These are phyloP conservation scores for Triops cancriformis DNA, from an alignment of 1,140 invertebrate species.

Conservation along the genomic window DNA sequence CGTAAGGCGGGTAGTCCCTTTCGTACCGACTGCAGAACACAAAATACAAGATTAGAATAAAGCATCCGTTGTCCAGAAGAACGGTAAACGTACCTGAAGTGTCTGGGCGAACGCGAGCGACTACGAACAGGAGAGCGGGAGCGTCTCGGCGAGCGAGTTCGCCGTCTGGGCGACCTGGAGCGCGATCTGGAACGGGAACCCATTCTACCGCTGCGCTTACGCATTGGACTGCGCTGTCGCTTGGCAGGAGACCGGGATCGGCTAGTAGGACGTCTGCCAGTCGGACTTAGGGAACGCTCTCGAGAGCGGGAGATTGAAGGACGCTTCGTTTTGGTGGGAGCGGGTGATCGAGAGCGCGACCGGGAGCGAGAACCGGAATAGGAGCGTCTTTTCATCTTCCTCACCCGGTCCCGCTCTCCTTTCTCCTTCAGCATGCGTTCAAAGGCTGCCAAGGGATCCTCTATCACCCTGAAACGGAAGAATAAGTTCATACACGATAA, in stretches of 20 bases:
- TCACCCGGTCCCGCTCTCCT: constrained; percentile 58
- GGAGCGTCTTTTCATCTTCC: constrained; percentile 29
- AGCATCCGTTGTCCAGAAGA: too few species aligned
- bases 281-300: constrained; percentile 33
- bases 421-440: constrained; percentile 74
- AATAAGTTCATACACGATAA: neutral
- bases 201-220: constrained; percentile 24
- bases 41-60: too few species aligned
- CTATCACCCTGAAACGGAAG: constrained; percentile 49
- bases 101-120: constrained; percentile 27
- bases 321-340: constrained; percentile 32
- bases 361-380: constrained; percentile 28
- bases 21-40: neutral
- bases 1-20: neutral
- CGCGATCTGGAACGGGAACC: constrained; percentile 34
- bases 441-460: constrained; percentile 75
- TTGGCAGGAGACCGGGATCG: constrained; percentile 25
- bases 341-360: constrained; percentile 31
- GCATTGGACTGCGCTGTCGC: neutral
- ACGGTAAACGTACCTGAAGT: constrained; percentile 25
- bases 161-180: constrained; percentile 32
- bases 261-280: constrained; percentile 23
- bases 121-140: constrained; percentile 22
- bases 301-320: constrained; percentile 31
- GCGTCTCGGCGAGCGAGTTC: constrained; percentile 27